These are phyloP conservation scores for Drosophila lacteicornis DNA, from an alignment of 1,140 invertebrate genomes.

Conservation along the genomic window DNA sequence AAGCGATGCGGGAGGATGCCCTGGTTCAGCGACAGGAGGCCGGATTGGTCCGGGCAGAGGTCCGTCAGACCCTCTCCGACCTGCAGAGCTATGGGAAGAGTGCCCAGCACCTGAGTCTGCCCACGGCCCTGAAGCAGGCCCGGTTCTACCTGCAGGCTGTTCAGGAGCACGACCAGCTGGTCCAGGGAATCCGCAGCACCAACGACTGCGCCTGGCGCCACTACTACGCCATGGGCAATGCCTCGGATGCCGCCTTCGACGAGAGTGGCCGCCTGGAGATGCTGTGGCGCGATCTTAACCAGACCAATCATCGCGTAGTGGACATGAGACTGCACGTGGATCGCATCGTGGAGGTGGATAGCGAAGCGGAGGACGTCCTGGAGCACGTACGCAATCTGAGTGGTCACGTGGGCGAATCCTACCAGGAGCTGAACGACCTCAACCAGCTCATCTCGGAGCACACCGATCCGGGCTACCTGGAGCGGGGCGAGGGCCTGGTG, in stretches of 20 bases:
- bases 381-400: conserved; percentile 84
- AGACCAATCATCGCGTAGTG: conserved; percentile 72
- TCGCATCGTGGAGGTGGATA: conserved; percentile 84
- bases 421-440: conserved; percentile 58
- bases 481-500: conserved; percentile 54
- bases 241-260: conserved; percentile 78
- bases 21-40: conserved; percentile 42
- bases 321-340: conserved; percentile 77
- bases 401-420: conserved; percentile 62
- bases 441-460: conserved; percentile 45
- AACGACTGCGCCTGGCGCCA: conserved; percentile 73
- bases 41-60: conserved; percentile 41
- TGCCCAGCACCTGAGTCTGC: conserved; percentile 75
- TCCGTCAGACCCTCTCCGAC: conserved; percentile 59
- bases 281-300: conserved; percentile 76
- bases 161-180: conserved; percentile 60
- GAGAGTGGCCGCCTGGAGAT: conserved; percentile 78
- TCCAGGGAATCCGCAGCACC: conserved; percentile 63
- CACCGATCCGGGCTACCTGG: conserved; percentile 56
- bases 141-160: conserved; percentile 75
- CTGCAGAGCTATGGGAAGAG: conserved; percentile 71
- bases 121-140: conserved; percentile 76
- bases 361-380: conserved; percentile 84
- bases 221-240: conserved; percentile 75
- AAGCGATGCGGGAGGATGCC: conserved; percentile 58